Evolutionary conservation across 2,113 vertebrate species (phyloP).

Genomic region (Manacus vitellinus): DNA sequence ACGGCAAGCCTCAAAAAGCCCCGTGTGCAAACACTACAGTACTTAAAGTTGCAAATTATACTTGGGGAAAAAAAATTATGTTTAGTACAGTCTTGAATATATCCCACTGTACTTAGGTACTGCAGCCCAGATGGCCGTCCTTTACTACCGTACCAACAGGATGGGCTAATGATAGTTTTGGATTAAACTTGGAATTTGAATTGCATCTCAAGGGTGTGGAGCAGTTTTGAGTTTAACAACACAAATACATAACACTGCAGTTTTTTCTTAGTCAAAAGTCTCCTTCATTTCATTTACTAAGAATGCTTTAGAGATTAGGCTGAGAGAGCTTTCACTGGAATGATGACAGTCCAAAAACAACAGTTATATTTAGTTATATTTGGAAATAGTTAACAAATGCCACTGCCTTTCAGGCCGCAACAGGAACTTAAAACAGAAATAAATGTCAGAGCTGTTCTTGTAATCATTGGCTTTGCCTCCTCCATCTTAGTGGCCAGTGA

Average conservation of each 20-base stretch:
- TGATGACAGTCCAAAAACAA: not conserved
- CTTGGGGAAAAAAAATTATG: not conserved
- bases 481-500: not conserved
- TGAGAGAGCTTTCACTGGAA: not conserved
- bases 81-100: not conserved
- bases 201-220: conserved; percentile 13
- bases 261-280: conserved; percentile 5
- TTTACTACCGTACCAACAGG: not conserved
- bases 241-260: not conserved
- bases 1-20: not conserved
- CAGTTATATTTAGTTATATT: conserved; percentile 7
- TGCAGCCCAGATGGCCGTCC: not conserved
- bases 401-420: not conserved
- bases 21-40: not conserved
- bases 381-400: conserved; percentile 30
- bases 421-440: not conserved
- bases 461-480: not conserved
- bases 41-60: conserved; percentile 3
- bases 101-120: not conserved
- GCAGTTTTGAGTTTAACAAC: not conserved
- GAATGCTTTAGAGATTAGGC: not conserved
- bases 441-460: conserved; percentile 19
- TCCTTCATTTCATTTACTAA: conserved; percentile 5
- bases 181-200: conserved; percentile 5
- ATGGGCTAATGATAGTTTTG: conserved; percentile 38